Evolutionary conservation across 2,113 vertebrate species (phyloP), one percentile per base, ranked within the genome.

Genomic region (Monarcha castaneiventris): DNA sequence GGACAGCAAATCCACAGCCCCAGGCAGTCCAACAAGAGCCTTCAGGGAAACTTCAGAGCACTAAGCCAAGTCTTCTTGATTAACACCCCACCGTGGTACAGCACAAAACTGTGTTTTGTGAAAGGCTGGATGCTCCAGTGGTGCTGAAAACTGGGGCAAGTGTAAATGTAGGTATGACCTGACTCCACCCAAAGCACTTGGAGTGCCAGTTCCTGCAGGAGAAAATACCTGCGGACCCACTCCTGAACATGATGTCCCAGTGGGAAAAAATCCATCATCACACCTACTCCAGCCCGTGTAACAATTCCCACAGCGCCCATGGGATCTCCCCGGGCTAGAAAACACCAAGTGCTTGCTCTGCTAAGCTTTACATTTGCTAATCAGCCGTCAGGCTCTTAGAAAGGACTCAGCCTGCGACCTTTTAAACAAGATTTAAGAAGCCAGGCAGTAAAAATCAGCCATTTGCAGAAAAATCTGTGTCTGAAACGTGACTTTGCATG

Each of bases 211-310:
- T 80, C 56, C 71, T 30, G 41, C 16, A 27, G 46, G 23, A 72
- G 26, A 20, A 90, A 63, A 27, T 14, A 63, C 10, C 39, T 37
- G 7, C 43, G 90, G 63, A 58, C 4, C 16, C 43, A 46, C 35
- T 26, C 16, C 30, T 10, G 76, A 84, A 72, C 62, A 15, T 3
- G 27, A 61, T 81, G 62, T 67, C 74, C 79, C 85, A 49, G 39
- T 0, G 13, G 23, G 7, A 35, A 37, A 81, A 64, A 49, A 71
- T 0, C 9, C 43, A 44, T 26, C 39, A 23, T 14, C 2, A 1
- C 71, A 79, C 49, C 46, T 51, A 18, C 58, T 48, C 14, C 83
- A 96, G 48, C 29, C 61, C 32, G 2, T 0, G 4, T 3, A 79
- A 54, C 29, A 41, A 75, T 30, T 89, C 73, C 56, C 9, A 6